phyloP scores from a whole-genome alignment of 2,888 invertebrate genomes.

The Acleris holmiana region DNA sequence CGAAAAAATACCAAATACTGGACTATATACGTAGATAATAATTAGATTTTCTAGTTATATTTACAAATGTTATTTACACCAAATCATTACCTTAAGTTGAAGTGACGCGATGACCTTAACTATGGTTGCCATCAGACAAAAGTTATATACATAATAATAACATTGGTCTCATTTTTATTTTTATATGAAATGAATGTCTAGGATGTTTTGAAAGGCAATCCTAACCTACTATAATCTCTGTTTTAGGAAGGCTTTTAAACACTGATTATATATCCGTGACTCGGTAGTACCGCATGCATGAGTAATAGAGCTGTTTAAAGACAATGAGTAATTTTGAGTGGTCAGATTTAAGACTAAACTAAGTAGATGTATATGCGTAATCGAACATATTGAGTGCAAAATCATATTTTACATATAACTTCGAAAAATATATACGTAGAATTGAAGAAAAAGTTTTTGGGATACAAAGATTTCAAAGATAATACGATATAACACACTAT shows the following conservation, averaged over 20 bases:
- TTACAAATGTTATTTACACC: slow-evolving; percentile 71
- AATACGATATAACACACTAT: slow-evolving; percentile 10
- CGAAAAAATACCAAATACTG: slow-evolving; percentile 79
- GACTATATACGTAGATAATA: slow-evolving; percentile 72
- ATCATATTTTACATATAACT: slow-evolving; percentile 17
- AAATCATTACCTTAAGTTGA: slow-evolving; percentile 49
- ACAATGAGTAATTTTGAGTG: not conserved
- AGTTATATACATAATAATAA: slow-evolving; percentile 4
- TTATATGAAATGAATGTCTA: not conserved
- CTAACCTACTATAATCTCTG: not conserved
- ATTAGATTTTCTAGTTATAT: slow-evolving; percentile 64
- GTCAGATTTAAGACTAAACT: not conserved
- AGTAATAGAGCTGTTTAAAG: slow-evolving; percentile 4
- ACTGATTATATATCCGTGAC: not conserved
- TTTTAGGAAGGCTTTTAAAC: not conserved
- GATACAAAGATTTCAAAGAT: slow-evolving; percentile 16
- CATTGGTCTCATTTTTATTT: slow-evolving; percentile 11
- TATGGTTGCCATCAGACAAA: slow-evolving; percentile 2
- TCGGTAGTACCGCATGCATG: slow-evolving; percentile 1
- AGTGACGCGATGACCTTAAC: slow-evolving; percentile 1
- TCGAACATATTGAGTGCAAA: slow-evolving; percentile 2
- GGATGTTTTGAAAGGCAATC: slow-evolving; percentile 4
- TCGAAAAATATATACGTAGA: slow-evolving; percentile 20
- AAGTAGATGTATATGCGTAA: not conserved
- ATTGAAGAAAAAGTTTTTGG: slow-evolving; percentile 16